phyloP scores from a whole-genome alignment of 2,113 vertebrate genomes.

The Emydura subglobosa region DNA sequence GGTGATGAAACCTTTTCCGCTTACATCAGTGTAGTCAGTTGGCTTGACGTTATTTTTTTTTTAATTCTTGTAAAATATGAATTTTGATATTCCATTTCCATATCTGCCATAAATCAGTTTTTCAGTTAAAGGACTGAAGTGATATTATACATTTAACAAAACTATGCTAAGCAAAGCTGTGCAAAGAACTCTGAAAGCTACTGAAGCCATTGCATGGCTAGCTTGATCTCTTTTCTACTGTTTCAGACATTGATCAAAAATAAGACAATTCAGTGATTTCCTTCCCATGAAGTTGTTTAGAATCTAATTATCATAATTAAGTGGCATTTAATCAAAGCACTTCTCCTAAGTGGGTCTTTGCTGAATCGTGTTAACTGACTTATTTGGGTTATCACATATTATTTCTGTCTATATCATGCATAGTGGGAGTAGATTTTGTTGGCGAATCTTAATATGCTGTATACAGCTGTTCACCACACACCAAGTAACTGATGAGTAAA shows the following conservation, averaged over 20 bases:
- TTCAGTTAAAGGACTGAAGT: not conserved
- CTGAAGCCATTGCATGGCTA: accelerated
- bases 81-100: not conserved
- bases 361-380: constrained; percentile 37
- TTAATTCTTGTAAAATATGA: accelerated
- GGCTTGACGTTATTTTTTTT: not conserved
- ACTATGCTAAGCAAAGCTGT: not conserved
- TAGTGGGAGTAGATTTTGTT: not conserved
- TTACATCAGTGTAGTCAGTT: not conserved
- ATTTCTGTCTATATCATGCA: not conserved
- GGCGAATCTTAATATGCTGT: not conserved
- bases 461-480: not conserved
- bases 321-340: constrained; percentile 56
- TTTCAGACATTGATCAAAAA: not conserved
- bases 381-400: constrained; percentile 30
- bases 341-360: constrained; percentile 37
- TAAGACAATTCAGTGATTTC: not conserved
- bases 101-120: not conserved
- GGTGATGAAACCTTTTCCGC: accelerated
- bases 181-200: not conserved
- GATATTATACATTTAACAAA: not conserved
- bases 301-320: constrained; percentile 66
- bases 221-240: not conserved
- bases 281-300: constrained; percentile 11
- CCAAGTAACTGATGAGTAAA: constrained; percentile 19